phyloP scores from a whole-genome alignment of 2,797 vertebrate genomes.

The Gymnoscopelus microlampas region DNA sequence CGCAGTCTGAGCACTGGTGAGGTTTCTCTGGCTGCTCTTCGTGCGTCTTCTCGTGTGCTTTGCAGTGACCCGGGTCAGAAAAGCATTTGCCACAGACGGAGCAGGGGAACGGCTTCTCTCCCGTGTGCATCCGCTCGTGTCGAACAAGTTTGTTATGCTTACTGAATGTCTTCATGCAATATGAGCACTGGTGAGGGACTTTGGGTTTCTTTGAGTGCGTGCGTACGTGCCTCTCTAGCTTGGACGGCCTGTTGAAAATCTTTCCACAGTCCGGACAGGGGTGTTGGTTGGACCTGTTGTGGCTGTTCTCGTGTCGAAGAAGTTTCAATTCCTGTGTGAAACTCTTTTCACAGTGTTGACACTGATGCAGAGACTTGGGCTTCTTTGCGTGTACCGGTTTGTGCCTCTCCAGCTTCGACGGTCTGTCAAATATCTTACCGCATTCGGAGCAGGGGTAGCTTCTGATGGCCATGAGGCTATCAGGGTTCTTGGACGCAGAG shows the following conservation, averaged over 20 bases:
- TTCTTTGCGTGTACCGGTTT: conserved; percentile 54
- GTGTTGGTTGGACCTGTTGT: conserved; percentile 67
- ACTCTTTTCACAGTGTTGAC: conserved; percentile 61
- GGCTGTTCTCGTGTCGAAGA: conserved; percentile 59
- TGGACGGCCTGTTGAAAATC: conserved; percentile 73
- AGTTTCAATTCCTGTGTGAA: conserved; percentile 64
- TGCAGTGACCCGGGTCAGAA: conserved; percentile 71
- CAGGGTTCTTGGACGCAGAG: conserved; percentile 25
- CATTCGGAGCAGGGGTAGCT: conserved; percentile 61
- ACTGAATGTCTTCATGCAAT: conserved; percentile 65
- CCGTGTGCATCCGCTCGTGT: conserved; percentile 71
- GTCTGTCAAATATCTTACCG: conserved; percentile 67
- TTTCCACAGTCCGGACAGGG: conserved; percentile 73
- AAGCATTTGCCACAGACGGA: conserved; percentile 70
- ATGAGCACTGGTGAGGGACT: conserved; percentile 69
- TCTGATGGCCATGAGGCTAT: conserved; percentile 39
- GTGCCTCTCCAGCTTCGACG: conserved; percentile 67
- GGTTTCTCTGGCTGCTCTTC: conserved; percentile 73
- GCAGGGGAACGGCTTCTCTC: conserved; percentile 74
- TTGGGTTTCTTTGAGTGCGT: conserved; percentile 67
- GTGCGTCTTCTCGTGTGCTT: conserved; percentile 69
- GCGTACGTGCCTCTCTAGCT: conserved; percentile 62
- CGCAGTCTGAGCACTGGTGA: conserved; percentile 59
- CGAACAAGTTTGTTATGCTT: conserved; percentile 71
- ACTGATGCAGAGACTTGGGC: conserved; percentile 54